A percentile compares a stretch with the other conserved stretches of the same genome.
These are phyloP conservation scores for Tichodroma muraria DNA, from an alignment of 2,113 vertebrate genomes.

Conservation along the genomic window DNA sequence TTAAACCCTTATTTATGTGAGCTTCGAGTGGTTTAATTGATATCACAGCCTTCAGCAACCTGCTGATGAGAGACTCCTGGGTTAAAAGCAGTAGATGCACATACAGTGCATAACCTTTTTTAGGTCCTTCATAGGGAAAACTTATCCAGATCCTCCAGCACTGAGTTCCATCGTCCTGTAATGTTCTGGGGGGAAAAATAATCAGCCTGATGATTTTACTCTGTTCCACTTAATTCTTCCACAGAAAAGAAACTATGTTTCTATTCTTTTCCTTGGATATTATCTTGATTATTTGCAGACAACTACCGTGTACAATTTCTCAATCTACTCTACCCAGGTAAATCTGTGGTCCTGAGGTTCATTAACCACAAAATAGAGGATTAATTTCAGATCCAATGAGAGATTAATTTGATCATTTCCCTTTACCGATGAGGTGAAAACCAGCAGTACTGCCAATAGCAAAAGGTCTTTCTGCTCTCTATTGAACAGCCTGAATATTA, in stretches of 20 bases:
- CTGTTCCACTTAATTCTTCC: not conserved
- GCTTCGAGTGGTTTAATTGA: not conserved
- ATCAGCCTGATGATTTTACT: not conserved
- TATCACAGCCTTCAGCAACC: not conserved
- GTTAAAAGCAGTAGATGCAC: not conserved
- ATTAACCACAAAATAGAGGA: slow-evolving; percentile 8
- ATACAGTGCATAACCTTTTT: not conserved
- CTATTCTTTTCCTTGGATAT: not conserved
- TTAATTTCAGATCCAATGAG: slow-evolving; percentile 28
- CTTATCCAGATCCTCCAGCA: not conserved
- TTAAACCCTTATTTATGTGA: not conserved
- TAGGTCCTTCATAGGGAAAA: not conserved
- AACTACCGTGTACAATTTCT: not conserved
- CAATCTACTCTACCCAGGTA: not conserved
- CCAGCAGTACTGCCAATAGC: not conserved
- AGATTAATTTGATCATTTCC: slow-evolving; percentile 39
- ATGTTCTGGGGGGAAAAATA: not conserved
- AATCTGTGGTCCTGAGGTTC: not conserved
- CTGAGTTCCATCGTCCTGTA: not conserved
- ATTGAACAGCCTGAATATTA: slow-evolving; percentile 11
- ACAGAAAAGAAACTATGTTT: not conserved
- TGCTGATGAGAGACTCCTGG: not conserved
- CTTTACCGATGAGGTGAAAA: not conserved
- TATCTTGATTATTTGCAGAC: not conserved
- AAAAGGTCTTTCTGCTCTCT: slow-evolving; percentile 8